Percentiles rank a stretch among this genome's conserved stretches.
Evolutionary conservation across 2,888 invertebrate genomes (phyloP).

Genomic region (Artemia sp.): DNA sequence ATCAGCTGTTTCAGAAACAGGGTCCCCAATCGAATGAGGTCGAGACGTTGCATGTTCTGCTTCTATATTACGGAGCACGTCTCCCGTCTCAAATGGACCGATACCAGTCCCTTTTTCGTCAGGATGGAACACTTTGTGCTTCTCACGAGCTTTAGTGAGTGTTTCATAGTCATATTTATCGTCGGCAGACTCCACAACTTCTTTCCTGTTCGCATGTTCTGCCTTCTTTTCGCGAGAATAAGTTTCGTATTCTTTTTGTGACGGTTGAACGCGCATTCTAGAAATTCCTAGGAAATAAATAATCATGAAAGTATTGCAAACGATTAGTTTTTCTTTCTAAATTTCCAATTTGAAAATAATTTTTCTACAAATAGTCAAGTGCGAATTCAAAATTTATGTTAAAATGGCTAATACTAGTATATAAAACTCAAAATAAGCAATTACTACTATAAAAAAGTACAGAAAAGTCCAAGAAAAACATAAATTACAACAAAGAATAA

Average conservation of each 20-base stretch:
- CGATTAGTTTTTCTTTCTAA: too few species aligned
- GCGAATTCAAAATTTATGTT: too few species aligned
- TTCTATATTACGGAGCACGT: neutral
- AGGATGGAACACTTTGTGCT: too few species aligned
- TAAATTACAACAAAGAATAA: too few species aligned
- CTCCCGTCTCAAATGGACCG: neutral
- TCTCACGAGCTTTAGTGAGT: neutral
- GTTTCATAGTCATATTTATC: neutral
- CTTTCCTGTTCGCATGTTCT: neutral
- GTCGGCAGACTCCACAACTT: neutral
- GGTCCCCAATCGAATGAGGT: constrained; percentile 1
- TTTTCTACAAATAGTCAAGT: too few species aligned
- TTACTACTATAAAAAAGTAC: too few species aligned
- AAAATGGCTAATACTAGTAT: too few species aligned
- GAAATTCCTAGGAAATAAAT: neutral
- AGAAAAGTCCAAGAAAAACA: too few species aligned
- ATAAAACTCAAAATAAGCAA: too few species aligned
- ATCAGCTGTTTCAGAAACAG: neutral
- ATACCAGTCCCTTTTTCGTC: neutral
- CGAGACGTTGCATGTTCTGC: neutral
- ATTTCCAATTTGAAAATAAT: too few species aligned
- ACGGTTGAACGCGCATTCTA: neutral
- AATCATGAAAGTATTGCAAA: neutral
- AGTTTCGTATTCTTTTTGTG: neutral
- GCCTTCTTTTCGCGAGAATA: neutral